Evolutionary conservation across 1,140 invertebrate species (phyloP).

Genomic region (Gryon sp.): DNA sequence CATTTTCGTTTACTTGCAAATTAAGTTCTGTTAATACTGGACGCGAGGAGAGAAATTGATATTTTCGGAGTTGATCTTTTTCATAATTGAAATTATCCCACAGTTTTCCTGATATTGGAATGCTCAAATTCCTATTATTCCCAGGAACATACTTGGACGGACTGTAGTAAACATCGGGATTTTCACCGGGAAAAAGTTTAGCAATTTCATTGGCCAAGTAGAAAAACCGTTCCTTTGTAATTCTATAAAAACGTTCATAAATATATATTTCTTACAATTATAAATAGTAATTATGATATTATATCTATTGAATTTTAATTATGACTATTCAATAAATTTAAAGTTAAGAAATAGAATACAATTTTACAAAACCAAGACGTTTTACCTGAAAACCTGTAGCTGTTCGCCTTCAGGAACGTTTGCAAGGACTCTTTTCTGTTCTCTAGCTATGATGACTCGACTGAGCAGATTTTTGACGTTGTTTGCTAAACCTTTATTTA

Average conservation of each 20-base stretch:
- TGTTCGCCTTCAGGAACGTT: neutral
- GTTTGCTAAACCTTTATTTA: neutral
- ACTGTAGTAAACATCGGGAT: neutral
- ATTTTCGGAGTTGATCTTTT: neutral
- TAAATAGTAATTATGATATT: neutral
- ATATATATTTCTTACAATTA: neutral
- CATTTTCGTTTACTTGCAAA: neutral
- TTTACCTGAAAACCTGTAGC: neutral
- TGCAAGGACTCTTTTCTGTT: neutral
- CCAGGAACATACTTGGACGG: slow-evolving; percentile 11
- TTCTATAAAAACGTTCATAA: slow-evolving; percentile 12
- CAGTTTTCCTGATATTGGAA: neutral
- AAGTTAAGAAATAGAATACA: neutral
- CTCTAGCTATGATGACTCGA: neutral
- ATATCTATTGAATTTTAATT: neutral
- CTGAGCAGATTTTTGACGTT: neutral
- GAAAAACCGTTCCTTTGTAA: neutral
- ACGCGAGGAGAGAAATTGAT: neutral
- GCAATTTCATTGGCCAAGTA: slow-evolving; percentile 12
- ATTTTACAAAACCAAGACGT: no score
- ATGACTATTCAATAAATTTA: neutral
- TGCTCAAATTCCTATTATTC: neutral
- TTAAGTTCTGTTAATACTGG: neutral
- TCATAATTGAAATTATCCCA: slow-evolving; percentile 7
- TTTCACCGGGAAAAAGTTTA: slow-evolving; percentile 8